Percentiles rank a stretch among this genome's conserved stretches.
These are phyloP conservation scores for Corythucha ciliata DNA, from an alignment of 2,888 invertebrate genomes.

Conservation along the genomic window DNA sequence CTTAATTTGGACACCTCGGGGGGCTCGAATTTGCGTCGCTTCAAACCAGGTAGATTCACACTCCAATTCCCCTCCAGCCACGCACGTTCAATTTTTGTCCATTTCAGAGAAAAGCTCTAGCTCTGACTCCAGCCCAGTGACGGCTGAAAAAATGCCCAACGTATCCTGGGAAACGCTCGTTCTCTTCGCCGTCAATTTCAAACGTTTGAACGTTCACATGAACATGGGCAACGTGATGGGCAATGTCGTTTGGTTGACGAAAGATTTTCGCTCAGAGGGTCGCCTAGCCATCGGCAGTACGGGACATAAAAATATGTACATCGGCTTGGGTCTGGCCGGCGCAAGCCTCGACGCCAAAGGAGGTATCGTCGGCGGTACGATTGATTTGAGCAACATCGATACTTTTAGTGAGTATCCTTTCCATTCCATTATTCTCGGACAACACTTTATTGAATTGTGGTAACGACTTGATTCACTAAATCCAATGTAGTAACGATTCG, in stretches of 20 bases:
- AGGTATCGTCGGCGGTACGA: constrained; percentile 93
- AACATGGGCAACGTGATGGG: constrained; percentile 99
- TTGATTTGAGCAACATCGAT: constrained; percentile 80
- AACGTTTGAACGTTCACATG: constrained; percentile 92
- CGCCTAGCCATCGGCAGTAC: constrained; percentile 87
- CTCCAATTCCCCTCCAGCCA: no score
- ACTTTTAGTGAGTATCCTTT: constrained; percentile 61
- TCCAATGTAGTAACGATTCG: constrained; percentile 79
- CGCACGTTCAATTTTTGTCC: constrained; percentile 10
- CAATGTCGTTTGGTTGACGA: constrained; percentile 89
- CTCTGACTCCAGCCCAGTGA: constrained; percentile 46
- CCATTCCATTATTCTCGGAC: no score
- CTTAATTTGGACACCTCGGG: constrained; percentile 48
- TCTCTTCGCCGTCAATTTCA: constrained; percentile 91
- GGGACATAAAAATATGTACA: constrained; percentile 86
- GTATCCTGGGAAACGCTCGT: constrained; percentile 94
- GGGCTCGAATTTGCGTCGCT: constrained; percentile 39
- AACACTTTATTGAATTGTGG: not conserved
- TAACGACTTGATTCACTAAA: not conserved
- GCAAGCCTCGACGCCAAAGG: constrained; percentile 92
- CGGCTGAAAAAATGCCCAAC: constrained; percentile 53
- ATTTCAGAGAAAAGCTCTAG: constrained; percentile 42
- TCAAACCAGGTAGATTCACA: constrained; percentile 36
- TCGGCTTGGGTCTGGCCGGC: constrained; percentile 76
- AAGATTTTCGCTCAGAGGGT: constrained; percentile 85